Conservation (phyloP, 35 echinoderm and acorn worm species). For the Stichopus chloronotus region DNA sequence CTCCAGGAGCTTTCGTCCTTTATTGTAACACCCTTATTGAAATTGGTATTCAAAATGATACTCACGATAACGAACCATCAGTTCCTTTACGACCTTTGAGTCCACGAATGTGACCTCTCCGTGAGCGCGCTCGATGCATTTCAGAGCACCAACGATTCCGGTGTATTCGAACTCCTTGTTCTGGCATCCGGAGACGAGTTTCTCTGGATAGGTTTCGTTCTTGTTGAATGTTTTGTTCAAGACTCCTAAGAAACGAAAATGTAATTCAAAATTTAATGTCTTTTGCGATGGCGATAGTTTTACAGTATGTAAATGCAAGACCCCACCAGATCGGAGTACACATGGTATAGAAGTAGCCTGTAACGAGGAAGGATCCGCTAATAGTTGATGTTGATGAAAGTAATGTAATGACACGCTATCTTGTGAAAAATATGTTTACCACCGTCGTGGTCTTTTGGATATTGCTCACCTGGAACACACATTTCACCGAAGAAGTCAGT, state of each 20-base stretch:
- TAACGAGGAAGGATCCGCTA: too few relatives aligned
- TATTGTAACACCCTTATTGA: background rate
- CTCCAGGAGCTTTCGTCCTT: background rate
- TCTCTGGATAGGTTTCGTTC: conserved; percentile 79
- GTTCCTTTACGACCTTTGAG: conserved; percentile 55
- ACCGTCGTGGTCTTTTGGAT: too few relatives aligned
- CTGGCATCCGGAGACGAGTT: conserved; percentile 65
- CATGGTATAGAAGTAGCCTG: too few relatives aligned
- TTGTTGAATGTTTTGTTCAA: conserved; percentile 85
- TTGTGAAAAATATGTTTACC: too few relatives aligned
- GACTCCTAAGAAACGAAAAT: conserved; percentile 13
- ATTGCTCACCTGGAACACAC: conserved; percentile 87
- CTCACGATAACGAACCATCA: conserved; percentile 42
- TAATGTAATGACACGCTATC: too few relatives aligned
- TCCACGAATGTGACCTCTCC: conserved; percentile 89
- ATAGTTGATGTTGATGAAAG: too few relatives aligned
- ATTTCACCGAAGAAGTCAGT: conserved; percentile 83
- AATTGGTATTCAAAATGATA: background rate
- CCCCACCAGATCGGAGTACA: too few relatives aligned
- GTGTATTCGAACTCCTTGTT: conserved; percentile 44
- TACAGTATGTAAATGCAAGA: too few relatives aligned
- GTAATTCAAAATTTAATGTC: background rate
- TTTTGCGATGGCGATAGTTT: too few relatives aligned
- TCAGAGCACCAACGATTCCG: conserved; percentile 72
- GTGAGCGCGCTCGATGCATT: conserved; percentile 59